Percentiles rank a stretch among this genome's conserved stretches.
These are phyloP conservation scores for Eurosta solidaginis DNA, from an alignment of 1,140 invertebrate genomes.

Conservation along the genomic window DNA sequence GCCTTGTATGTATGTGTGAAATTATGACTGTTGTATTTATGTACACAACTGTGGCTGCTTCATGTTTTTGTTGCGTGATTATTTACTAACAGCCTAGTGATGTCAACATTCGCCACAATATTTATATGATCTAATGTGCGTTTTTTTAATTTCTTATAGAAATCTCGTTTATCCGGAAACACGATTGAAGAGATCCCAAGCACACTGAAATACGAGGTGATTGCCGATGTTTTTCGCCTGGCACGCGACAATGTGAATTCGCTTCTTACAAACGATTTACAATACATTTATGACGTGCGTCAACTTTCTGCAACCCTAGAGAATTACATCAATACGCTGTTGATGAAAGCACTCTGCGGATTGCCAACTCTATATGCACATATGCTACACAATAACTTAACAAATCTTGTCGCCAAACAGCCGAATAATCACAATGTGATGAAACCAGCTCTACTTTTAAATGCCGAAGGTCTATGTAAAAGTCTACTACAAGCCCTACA, in stretches of 20 bases:
- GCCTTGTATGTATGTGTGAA: no score
- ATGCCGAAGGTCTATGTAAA: conserved; percentile 39
- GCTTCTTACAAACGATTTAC: not conserved
- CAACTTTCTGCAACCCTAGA: not conserved
- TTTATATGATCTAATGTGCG: no score
- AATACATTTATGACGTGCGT: conserved; percentile 32
- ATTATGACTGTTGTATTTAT: no score
- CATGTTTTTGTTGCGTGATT: no score
- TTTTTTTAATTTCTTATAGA: not conserved
- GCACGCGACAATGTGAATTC: not conserved
- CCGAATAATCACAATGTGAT: not conserved
- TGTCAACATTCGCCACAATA: no score
- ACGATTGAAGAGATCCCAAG: not conserved
- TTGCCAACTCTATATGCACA: not conserved
- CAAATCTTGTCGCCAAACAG: not conserved
- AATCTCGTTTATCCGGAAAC: not conserved
- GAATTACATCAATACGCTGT: not conserved
- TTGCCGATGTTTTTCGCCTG: not conserved
- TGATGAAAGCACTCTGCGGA: not conserved
- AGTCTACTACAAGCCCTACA: conserved; percentile 42
- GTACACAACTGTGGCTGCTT: no score
- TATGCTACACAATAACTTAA: not conserved
- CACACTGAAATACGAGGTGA: not conserved
- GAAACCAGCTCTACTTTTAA: not conserved
- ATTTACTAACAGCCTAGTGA: no score